A percentile compares a stretch with the other conserved stretches of the same genome.
These are phyloP conservation scores for Lamellibrachia satsuma DNA, from an alignment of 2,888 invertebrate genomes.

Conservation along the genomic window DNA sequence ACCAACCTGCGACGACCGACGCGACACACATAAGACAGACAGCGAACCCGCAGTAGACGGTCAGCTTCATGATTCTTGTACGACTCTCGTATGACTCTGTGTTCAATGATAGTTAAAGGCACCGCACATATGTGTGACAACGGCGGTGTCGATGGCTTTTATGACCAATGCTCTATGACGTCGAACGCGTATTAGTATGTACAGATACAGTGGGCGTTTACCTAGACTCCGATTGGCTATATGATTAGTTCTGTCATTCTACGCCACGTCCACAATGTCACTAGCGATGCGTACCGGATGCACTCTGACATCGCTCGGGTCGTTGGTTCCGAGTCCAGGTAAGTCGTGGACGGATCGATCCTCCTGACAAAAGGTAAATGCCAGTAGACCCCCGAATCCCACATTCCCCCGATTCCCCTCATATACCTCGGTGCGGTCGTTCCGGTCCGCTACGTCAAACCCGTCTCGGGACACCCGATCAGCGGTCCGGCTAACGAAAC, in stretches of 20 bases:
- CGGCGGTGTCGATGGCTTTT: not conserved
- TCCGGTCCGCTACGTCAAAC: too few species aligned
- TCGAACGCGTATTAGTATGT: not conserved
- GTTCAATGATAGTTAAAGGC: not conserved
- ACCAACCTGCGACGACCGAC: not conserved
- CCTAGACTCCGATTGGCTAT: not conserved
- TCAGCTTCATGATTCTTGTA: not conserved
- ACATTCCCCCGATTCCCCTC: too few species aligned
- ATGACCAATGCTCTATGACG: not conserved
- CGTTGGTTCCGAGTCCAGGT: too few species aligned
- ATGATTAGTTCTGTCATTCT: not conserved
- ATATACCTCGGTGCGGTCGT: too few species aligned
- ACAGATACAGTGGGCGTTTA: not conserved
- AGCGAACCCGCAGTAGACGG: not conserved
- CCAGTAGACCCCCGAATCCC: too few species aligned
- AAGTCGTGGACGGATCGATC: too few species aligned
- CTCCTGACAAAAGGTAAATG: too few species aligned
- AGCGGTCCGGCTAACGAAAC: too few species aligned
- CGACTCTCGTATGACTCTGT: not conserved
- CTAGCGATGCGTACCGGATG: too few species aligned
- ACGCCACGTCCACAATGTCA: too few species aligned
- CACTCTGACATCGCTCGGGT: too few species aligned
- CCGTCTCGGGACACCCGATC: too few species aligned
- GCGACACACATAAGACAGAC: not conserved
- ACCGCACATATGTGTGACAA: not conserved